Conservation (phyloP, 2,888 invertebrate species). For the Cinara cedri region DNA sequence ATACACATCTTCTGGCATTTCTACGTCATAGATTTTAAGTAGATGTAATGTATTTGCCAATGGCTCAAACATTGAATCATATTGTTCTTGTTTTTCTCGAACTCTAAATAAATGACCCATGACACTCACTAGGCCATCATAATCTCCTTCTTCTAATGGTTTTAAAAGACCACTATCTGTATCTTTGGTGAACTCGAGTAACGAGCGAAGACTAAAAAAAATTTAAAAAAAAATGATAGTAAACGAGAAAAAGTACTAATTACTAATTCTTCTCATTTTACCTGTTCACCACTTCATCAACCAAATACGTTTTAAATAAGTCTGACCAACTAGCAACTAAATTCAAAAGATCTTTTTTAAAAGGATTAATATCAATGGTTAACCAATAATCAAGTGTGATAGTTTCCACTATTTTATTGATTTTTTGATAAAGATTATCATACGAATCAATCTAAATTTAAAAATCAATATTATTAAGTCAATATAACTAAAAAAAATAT, state of each 20-base stretch:
- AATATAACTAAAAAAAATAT: background rate
- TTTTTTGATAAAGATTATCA: conserved; percentile 77
- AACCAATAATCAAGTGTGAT: conserved; percentile 81
- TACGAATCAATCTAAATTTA: conserved; percentile 76
- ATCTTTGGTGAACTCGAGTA: conserved; percentile 79
- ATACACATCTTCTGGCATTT: conserved; percentile 78
- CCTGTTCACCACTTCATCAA: conserved; percentile 79
- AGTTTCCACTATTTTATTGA: conserved; percentile 71
- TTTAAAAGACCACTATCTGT: conserved; percentile 75
- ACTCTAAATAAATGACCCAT: conserved; percentile 81
- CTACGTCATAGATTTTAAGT: conserved; percentile 83
- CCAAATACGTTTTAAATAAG: conserved; percentile 83
- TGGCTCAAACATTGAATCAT: conserved; percentile 90
- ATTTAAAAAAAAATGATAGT: background rate
- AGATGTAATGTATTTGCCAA: conserved; percentile 84
- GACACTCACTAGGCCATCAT: conserved; percentile 79
- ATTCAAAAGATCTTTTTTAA: conserved; percentile 83
- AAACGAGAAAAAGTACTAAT: background rate
- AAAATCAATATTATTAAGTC: background rate
- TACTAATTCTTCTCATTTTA: conserved; percentile 62
- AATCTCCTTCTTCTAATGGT: conserved; percentile 82
- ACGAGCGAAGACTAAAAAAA: conserved; percentile 71
- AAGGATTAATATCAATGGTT: conserved; percentile 75
- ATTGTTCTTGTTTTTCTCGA: conserved; percentile 77
- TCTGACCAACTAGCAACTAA: conserved; percentile 87